These are phyloP conservation scores for Amyelois transitella DNA, from an alignment of 1,140 invertebrate genomes.

Conservation along the genomic window DNA sequence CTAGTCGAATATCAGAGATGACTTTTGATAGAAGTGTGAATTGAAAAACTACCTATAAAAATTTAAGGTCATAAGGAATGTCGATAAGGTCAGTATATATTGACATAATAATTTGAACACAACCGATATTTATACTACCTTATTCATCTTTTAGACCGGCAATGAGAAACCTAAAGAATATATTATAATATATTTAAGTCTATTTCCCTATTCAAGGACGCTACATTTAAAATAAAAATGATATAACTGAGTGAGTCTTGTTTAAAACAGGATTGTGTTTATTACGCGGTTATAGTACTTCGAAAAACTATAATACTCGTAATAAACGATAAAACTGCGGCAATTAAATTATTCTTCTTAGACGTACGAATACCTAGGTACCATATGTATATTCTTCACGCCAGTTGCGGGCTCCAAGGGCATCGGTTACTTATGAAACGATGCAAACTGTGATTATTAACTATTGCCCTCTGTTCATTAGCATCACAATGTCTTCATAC, in stretches of 20 bases:
- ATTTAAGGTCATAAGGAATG: not conserved
- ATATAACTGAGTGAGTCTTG: no score
- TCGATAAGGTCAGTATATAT: not conserved
- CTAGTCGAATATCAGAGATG: not conserved
- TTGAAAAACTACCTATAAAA: not conserved
- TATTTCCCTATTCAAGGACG: no score
- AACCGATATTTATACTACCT: no score
- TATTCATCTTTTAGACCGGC: no score
- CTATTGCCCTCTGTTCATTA: constrained; percentile 10
- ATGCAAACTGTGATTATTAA: constrained; percentile 7
- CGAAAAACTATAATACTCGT: no score
- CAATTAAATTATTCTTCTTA: not conserved
- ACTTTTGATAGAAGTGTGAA: not conserved
- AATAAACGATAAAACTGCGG: no score
- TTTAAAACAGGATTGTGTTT: no score
- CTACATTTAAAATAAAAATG: no score
- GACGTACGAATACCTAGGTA: not conserved
- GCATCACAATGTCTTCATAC: constrained; percentile 2
- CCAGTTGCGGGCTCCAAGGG: not conserved
- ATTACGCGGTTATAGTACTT: no score
- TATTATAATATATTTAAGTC: no score
- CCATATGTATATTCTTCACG: not conserved
- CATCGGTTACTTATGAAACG: not conserved
- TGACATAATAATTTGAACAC: not conserved
- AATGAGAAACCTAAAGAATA: no score